These are phyloP conservation scores for Platalea minor DNA, from an alignment of 2,797 vertebrate genomes.

Conservation along the genomic window DNA sequence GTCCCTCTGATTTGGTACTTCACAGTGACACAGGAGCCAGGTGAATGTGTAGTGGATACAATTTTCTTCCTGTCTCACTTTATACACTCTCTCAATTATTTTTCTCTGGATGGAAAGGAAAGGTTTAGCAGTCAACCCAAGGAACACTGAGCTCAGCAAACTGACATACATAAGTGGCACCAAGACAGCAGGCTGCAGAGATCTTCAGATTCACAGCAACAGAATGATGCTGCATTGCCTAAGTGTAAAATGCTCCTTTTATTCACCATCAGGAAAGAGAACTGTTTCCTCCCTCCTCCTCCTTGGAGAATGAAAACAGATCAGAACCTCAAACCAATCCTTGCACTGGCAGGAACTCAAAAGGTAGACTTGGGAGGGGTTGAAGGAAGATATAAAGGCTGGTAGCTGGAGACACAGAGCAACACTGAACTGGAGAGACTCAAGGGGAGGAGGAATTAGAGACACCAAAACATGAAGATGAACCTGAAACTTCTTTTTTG, in stretches of 20 bases:
- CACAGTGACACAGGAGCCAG: neutral
- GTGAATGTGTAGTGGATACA: neutral
- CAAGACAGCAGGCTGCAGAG: neutral
- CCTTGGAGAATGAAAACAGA: conserved; percentile 6
- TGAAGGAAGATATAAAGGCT: conserved; percentile 63
- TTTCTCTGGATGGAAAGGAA: neutral
- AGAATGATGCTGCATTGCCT: neutral
- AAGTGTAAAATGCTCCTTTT: neutral
- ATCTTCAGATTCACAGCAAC: neutral
- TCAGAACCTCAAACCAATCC: conserved; percentile 60
- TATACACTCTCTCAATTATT: neutral
- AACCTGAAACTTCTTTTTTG: conserved; percentile 12
- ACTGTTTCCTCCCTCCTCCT: conserved; percentile 16
- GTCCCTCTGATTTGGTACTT: neutral
- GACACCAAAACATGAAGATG: conserved; percentile 18
- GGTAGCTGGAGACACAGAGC: conserved; percentile 3
- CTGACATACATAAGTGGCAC: neutral
- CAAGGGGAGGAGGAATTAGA: neutral
- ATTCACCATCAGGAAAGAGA: neutral
- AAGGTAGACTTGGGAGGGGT: conserved; percentile 62
- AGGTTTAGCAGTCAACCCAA: neutral
- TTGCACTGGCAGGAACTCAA: conserved; percentile 39
- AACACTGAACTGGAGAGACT: neutral
- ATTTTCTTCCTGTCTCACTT: neutral
- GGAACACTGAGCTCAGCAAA: neutral